These are phyloP conservation scores for Platygyra sinensis DNA, from an alignment of 64 coral and sea anemone genomes.

Conservation along the genomic window DNA sequence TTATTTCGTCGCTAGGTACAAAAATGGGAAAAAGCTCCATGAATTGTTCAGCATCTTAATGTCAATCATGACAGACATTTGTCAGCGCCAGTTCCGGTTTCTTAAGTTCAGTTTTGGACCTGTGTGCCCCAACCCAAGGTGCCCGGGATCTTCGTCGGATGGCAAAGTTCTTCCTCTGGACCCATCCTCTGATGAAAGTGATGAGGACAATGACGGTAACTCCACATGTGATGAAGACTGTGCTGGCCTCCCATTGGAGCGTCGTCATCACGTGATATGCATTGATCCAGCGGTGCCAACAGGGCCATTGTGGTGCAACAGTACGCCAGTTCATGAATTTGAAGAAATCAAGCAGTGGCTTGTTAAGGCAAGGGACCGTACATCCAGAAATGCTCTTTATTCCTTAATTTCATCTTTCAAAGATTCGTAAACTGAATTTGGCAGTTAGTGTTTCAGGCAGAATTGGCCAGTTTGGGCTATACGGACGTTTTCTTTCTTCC, in stretches of 20 bases:
- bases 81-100: conserved; percentile 44
- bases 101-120: conserved; percentile 60
- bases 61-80: conserved; percentile 48
- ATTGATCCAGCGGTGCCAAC: conserved; percentile 10
- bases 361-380: neutral
- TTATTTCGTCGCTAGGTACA: neutral
- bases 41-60: conserved; percentile 36
- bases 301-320: conserved; percentile 37
- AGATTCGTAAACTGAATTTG: too few species aligned
- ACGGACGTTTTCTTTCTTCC: too few species aligned
- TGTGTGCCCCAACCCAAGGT: conserved; percentile 38
- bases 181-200: too few species aligned
- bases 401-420: too few species aligned
- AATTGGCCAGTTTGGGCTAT: too few species aligned
- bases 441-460: too few species aligned
- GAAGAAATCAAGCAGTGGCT: conserved; percentile 48
- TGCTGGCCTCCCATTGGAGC: neutral
- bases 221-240: conserved; percentile 9
- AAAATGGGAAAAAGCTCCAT: too few species aligned
- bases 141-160: conserved; percentile 32
- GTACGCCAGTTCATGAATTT: too few species aligned
- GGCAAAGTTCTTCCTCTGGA: neutral
- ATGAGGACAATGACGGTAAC: neutral
- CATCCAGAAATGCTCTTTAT: neutral
- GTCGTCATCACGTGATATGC: conserved; percentile 28